phyloP scores from a whole-genome alignment of 2,888 invertebrate species.

The Dastarcus helophoroides region DNA sequence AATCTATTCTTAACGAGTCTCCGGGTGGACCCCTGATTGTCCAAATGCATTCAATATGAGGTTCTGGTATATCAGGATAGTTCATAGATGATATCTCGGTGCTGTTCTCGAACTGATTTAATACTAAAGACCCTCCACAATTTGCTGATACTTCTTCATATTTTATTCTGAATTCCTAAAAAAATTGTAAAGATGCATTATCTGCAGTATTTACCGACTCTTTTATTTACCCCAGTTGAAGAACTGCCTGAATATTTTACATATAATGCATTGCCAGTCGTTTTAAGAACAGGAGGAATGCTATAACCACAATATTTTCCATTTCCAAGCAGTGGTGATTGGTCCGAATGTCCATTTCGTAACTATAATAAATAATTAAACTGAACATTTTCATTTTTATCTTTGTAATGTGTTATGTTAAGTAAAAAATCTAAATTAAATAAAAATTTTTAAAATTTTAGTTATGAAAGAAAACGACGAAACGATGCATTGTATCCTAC shows the following conservation, averaged over 20 bases:
- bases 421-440: no score
- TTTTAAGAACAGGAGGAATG: conserved; percentile 33
- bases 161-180: conserved; percentile 26
- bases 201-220: conserved; percentile 3
- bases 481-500: no score
- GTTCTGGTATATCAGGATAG: conserved; percentile 67
- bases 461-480: no score
- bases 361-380: conserved; percentile 41
- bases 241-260: conserved; percentile 33
- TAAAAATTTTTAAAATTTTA: no score
- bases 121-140: conserved; percentile 56
- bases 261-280: conserved; percentile 53
- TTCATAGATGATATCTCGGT: conserved; percentile 62
- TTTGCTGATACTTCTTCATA: conserved; percentile 51
- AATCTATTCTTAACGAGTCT: conserved; percentile 63
- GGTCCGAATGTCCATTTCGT: conserved; percentile 58
- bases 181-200: conserved; percentile 8
- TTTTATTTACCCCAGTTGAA: conserved; percentile 9
- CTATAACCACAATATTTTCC: conserved; percentile 64
- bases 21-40: conserved; percentile 59
- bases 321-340: conserved; percentile 59
- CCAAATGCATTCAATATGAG: conserved; percentile 79
- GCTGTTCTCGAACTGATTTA: conserved; percentile 40
- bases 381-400: no score
- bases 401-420: no score